Conservation (phyloP, 35 echinoderm and acorn worm species). For the Ophiothrix spiculata region DNA sequence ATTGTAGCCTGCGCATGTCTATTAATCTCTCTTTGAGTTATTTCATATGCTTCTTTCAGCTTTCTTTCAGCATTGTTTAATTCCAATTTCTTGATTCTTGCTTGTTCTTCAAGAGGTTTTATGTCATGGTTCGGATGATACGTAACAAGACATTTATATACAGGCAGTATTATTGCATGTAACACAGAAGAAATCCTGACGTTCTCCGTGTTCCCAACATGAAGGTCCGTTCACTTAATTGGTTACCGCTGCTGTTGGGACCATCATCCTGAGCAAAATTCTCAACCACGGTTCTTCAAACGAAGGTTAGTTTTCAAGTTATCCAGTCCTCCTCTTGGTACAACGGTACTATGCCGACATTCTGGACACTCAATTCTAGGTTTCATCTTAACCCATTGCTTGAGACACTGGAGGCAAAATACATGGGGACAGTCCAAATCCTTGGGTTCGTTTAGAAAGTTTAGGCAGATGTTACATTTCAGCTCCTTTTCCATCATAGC, state of each 20-base stretch:
- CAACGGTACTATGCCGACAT: neutral
- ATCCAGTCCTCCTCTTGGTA: neutral
- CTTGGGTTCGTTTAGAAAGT: neutral
- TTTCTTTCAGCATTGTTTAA: no score
- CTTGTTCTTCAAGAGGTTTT: no score
- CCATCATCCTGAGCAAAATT: no score
- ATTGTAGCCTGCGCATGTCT: no score
- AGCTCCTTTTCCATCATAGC: neutral
- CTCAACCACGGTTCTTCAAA: no score
- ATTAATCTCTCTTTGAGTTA: no score
- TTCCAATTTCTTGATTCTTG: no score
- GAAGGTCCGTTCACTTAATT: no score
- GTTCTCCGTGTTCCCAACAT: no score
- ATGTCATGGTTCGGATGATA: neutral
- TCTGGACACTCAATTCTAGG: neutral
- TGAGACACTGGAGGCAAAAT: neutral
- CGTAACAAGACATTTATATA: neutral
- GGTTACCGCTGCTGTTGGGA: no score
- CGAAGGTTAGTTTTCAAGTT: conserved; percentile 11
- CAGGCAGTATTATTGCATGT: neutral
- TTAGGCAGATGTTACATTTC: neutral
- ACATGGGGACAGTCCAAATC: neutral
- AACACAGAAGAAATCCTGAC: neutral
- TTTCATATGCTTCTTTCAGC: no score
- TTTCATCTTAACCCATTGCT: neutral